Conservation (phyloP, 2,888 invertebrate genomes). For the Thelaira solivaga region DNA sequence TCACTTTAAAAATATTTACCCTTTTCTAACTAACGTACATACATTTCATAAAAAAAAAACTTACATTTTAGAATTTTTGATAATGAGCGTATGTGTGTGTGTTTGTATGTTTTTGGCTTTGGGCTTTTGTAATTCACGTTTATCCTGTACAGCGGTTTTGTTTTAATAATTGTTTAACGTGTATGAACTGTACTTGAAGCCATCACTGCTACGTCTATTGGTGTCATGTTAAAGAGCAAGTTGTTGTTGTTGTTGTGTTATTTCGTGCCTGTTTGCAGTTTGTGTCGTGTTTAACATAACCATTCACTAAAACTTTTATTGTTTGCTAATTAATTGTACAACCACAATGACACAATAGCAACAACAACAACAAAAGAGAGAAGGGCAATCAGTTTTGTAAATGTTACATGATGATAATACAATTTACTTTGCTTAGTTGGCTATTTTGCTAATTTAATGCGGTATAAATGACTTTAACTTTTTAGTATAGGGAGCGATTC, state of each 20-base stretch:
- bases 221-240: constrained; percentile 13
- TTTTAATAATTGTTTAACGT: constrained; percentile 21
- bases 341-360: no score
- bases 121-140: not conserved
- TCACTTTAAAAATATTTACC: no score
- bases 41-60: not conserved
- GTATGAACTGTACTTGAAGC: not conserved
- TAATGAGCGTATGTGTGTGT: not conserved
- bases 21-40: no score
- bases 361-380: not conserved
- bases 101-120: no score
- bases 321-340: constrained; percentile 49
- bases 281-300: constrained; percentile 21
- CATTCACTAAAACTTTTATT: constrained; percentile 13
- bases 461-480: not conserved
- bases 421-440: no score
- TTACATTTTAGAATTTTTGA: not conserved
- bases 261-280: not conserved
- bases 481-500: no score
- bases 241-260: not conserved
- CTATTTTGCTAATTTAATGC: no score
- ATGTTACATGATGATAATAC: not conserved
- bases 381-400: not conserved
- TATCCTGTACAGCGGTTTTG: constrained; percentile 8
- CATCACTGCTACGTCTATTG: constrained; percentile 3